A percentile compares a stretch with the other conserved stretches of the same genome.
These are phyloP conservation scores for Takifugu ocellatus DNA, from an alignment of 2,797 vertebrate species.

Conservation along the genomic window DNA sequence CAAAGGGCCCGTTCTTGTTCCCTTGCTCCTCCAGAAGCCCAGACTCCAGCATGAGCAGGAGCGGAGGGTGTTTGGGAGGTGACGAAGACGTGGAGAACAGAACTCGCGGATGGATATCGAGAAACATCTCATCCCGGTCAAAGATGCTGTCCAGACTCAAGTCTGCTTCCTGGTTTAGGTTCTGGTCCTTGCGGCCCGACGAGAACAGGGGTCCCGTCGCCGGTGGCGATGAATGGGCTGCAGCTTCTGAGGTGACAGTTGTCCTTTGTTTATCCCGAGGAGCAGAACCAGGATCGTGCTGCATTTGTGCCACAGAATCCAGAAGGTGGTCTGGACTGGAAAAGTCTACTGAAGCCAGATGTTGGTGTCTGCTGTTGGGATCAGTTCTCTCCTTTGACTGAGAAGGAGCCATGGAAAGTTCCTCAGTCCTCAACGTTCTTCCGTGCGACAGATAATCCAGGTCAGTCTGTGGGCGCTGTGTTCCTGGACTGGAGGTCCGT, in stretches of 20 bases:
- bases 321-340: slow-evolving; percentile 19
- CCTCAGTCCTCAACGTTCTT: slow-evolving; percentile 37
- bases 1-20: slow-evolving; percentile 24
- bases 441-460: slow-evolving; percentile 29
- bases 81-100: slow-evolving; percentile 71
- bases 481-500: slow-evolving; percentile 34
- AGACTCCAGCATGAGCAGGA: slow-evolving; percentile 74
- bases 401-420: slow-evolving; percentile 35
- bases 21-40: slow-evolving; percentile 52
- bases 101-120: slow-evolving; percentile 76
- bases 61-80: slow-evolving; percentile 71
- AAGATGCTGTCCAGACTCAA: slow-evolving; percentile 44
- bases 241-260: slow-evolving; percentile 7
- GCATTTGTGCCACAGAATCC: slow-evolving; percentile 21
- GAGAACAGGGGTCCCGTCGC: not conserved
- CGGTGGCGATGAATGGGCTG: too few relatives aligned
- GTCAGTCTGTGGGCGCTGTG: slow-evolving; percentile 26
- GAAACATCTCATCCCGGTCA: slow-evolving; percentile 68
- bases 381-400: slow-evolving; percentile 39
- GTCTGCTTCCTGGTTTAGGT: slow-evolving; percentile 13
- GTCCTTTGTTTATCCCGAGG: slow-evolving; percentile 18
- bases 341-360: slow-evolving; percentile 22
- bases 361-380: slow-evolving; percentile 21
- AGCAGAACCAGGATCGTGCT: slow-evolving; percentile 19
- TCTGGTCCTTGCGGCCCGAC: too few relatives aligned